Percentiles rank a stretch among this genome's conserved stretches.
These are phyloP conservation scores for Xylophagus ater DNA, from an alignment of 2,888 invertebrate species.

Conservation along the genomic window DNA sequence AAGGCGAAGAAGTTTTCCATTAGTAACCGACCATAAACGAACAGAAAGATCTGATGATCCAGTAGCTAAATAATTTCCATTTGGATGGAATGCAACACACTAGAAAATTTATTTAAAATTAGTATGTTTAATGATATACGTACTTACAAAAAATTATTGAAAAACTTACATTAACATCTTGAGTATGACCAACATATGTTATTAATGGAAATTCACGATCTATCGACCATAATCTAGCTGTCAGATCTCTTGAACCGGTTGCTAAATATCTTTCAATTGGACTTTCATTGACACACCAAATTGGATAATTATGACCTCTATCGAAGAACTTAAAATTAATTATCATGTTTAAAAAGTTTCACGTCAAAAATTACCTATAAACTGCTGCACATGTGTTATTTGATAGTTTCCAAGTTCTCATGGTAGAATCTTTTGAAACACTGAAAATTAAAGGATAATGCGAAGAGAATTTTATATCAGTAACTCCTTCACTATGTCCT, in stretches of 20 bases:
- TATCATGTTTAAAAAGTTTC: too few species aligned
- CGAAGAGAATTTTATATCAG: constrained; percentile 46
- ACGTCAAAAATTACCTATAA: constrained; percentile 44
- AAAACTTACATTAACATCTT: constrained; percentile 69
- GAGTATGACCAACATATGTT: constrained; percentile 77
- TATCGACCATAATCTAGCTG: constrained; percentile 69
- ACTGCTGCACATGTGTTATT: constrained; percentile 57
- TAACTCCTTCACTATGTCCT: constrained; percentile 64
- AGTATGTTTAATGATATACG: not conserved
- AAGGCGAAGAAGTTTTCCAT: constrained; percentile 69
- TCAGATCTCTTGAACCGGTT: constrained; percentile 79
- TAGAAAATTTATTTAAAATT: constrained; percentile 17
- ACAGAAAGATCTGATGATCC: constrained; percentile 85
- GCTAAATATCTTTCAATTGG: constrained; percentile 67
- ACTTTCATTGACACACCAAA: constrained; percentile 76
- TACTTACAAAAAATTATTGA: not conserved
- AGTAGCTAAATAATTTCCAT: constrained; percentile 78
- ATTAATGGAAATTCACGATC: constrained; percentile 73
- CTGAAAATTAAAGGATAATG: constrained; percentile 53
- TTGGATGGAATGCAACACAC: constrained; percentile 74
- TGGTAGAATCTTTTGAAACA: constrained; percentile 63
- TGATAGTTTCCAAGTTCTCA: constrained; percentile 64
- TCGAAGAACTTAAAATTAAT: too few species aligned
- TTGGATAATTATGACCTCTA: constrained; percentile 77
- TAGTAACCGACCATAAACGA: constrained; percentile 75